Conservation (phyloP, 2,797 vertebrate genomes). For the Acanthornis magna region DNA sequence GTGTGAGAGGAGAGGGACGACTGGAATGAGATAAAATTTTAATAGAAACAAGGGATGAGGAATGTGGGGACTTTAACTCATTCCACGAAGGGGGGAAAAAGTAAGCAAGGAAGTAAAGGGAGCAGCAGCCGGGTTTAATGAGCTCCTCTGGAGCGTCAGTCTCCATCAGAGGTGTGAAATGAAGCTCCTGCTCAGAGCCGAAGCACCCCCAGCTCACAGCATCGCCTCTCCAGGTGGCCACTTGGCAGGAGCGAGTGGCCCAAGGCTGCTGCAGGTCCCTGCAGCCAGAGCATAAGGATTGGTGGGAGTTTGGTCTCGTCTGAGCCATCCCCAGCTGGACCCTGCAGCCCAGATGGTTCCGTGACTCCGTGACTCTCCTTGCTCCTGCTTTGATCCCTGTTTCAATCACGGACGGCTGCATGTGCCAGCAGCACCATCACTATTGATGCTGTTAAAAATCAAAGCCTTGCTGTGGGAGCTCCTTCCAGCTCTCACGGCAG, state of each 20-base stretch:
- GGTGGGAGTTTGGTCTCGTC: neutral
- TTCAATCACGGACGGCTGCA: neutral
- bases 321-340: neutral
- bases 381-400: neutral
- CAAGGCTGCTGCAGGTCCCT: neutral
- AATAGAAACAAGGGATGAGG: conserved; percentile 3
- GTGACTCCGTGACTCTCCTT: fast-evolving
- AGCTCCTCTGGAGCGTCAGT: conserved; percentile 5
- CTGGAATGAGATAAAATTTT: conserved; percentile 12
- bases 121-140: neutral
- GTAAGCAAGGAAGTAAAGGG: neutral
- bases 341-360: neutral
- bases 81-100: neutral
- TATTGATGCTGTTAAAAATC: neutral
- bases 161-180: neutral
- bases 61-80: neutral
- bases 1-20: neutral
- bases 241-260: neutral
- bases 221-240: neutral
- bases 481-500: neutral
- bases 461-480: neutral
- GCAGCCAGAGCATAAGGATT: fast-evolving
- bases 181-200: neutral
- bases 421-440: neutral
- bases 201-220: neutral